Evolutionary conservation across 1,140 invertebrate genomes (phyloP), one percentile per base, ranked within the genome.

Genomic region (Stegodyphus dumicola): DNA sequence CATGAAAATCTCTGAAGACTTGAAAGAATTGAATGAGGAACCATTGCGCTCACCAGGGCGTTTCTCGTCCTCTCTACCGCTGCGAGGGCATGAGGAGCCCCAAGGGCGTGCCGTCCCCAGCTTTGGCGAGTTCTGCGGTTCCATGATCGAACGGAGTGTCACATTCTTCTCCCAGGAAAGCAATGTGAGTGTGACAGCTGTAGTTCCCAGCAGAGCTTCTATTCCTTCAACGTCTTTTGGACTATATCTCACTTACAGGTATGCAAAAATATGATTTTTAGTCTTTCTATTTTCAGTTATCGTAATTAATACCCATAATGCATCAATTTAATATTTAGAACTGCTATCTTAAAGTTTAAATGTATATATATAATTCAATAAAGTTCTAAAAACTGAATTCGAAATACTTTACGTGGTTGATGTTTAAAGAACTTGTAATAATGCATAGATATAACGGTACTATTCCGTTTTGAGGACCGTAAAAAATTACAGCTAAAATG

Each of bases 121-220:
- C 13, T 88, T 88, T n/a, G 87, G 87, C 6, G 66, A 86, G n/a
- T 88, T 88, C 66, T 88, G 87, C 18, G 87, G 87, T 0, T 75
- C 88, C 11, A 85, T 88, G 86, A 78, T 83, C 9, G 87, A 83
- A 49, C 60, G 87, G n/a, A 87, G 83, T 56, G 87, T 86, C 65
- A 87, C 84, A 15, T 88, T 86, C 67, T 88, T 87, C 76, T 87
- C 86, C 6, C 80, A 87, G 69, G 52, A 83, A 6, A 87, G 74
- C 48, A 88, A 88, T 53, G 87, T 88, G 49, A 88, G 79, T 49
- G 78, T 87, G 3, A 77, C 64, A 9, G 84, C 87, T n/a, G 81
- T 86, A 4, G 79, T 88, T 6, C 87, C 87, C 1, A 88, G 87
- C 17, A 71, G 87, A 52, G 87, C 87, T 51, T 88, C 87, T n/a